Evolutionary conservation across 2,113 vertebrate genomes (phyloP).

Genomic region (Phainopepla nitens): DNA sequence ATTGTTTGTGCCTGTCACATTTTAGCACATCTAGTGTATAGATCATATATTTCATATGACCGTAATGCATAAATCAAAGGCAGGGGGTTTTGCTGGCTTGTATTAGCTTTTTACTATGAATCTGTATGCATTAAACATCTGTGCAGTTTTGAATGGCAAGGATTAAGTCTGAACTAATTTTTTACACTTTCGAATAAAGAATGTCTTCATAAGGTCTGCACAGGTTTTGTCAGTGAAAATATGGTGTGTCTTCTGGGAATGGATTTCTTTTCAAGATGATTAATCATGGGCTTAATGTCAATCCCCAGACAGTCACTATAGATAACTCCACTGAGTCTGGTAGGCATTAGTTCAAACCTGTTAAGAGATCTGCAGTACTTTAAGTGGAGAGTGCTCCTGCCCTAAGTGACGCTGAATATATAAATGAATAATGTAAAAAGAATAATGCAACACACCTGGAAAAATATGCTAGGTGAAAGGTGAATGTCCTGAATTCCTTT

Average conservation of each 20-base stretch:
- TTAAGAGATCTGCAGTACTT: background rate
- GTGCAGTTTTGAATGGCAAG: background rate
- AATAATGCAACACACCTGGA: background rate
- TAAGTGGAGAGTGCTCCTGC: background rate
- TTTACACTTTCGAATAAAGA: background rate
- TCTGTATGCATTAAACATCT: background rate
- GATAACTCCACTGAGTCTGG: background rate
- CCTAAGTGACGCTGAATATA: background rate
- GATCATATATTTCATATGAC: background rate
- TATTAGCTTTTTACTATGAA: background rate
- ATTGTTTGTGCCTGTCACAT: background rate
- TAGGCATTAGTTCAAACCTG: background rate
- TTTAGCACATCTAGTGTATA: background rate
- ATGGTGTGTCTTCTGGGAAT: background rate
- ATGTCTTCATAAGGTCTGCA: background rate
- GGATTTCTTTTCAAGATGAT: background rate
- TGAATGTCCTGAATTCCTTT: background rate
- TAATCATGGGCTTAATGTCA: background rate
- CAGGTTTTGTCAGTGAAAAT: background rate
- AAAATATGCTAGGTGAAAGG: background rate
- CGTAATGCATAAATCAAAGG: background rate
- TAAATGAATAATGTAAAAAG: background rate
- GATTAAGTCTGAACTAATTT: background rate
- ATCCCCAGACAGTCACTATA: background rate
- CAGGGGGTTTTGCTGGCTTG: background rate